Evolutionary conservation across 2,797 vertebrate species (phyloP), one percentile per base, ranked within the genome.

Genomic region (Orientallactaga sibirica): DNA sequence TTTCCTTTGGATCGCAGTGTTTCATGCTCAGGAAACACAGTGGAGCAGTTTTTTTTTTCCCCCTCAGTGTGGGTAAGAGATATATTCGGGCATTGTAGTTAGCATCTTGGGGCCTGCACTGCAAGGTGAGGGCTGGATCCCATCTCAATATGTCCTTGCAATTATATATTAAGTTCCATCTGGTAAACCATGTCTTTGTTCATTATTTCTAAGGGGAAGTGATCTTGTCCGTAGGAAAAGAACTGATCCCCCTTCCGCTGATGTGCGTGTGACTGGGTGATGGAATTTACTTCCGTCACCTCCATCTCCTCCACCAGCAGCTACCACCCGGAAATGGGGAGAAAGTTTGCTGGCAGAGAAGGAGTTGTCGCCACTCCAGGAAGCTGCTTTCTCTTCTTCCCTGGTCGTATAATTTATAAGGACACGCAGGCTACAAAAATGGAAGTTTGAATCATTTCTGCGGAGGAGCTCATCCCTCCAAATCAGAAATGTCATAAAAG

Each of bases 401-500:
- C 37, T 48, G 37, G 33, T 48, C 24, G 83, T 55, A 55, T 94
- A 43, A 95, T 94, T 92, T 87, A 83, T 27, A 66, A 79, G 94
- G 95, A 74, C 94, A 68, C 22, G 43, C 61, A 73, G 37, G 55
- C 81, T 77, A 64, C 66, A 74, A 58, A 95, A 94, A 87, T 85
- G 95, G 79, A 84, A 96, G 84, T 37, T 94, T 66, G 90, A 75
- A 86, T 94, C 27, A 86, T 96, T 95, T 96, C 87, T 96, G 86
- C 88, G 64, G 95, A 75, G 96, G 93, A 27, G 55, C 37, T 97
- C 27, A 88, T 97, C 97, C 71, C 97, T 93, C 94, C 92, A 97
- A 97, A 81, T 97, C 98, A 97, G 96, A 96, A 97, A 95, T 86
- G 96, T 52, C 76, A 93, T 96, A 95, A 94, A 97, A 97, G 89